Evolutionary conservation across 2,113 vertebrate genomes (phyloP), one percentile per base, ranked within the genome.

Genomic region (Hydropotes inermis): DNA sequence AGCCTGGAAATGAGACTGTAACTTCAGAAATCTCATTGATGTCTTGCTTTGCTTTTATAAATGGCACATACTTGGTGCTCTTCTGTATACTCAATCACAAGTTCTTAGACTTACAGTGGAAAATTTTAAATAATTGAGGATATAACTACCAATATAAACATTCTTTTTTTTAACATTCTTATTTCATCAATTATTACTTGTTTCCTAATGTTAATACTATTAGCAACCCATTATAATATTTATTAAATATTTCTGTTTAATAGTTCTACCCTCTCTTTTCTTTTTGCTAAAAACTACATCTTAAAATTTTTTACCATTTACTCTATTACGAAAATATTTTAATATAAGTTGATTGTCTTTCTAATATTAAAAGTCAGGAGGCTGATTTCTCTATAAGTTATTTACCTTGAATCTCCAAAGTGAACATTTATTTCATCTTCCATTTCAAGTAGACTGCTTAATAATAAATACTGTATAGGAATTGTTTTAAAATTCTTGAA

Each of bases 11-110:
- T 95, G 88, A 98, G 50, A 93, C 39, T 96, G 28, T 97, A 95
- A 94, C 89, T 95, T 90, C 91, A 98, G 94, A 95, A 93, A 94
- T 97, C 52, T 91, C 33, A 89, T 85, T 79, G 85, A 47, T 95
- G 74, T 82, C 52, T 97, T 97, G 17, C 70, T 89, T 95, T 96
- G 33, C 61, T 84, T 43, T 96, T 96, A 57, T 39, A 55, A 79
- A 61, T 93, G 50, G 57, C 36, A 30, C 45, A 19, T 85, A 94
- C 47, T 96, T 86, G 87, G 50, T 96, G 60, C 16, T 78, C 9
- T 84, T 90, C 67, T 88, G 21, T 89, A 52, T 96, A 95, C 2
- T 79, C 33, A 97, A 16, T 52, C 45, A 92, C 52, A 79, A 17
- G 60, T 45, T 88, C 90, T 97, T 88, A 92, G 61, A 61, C 43